Base-by-base conservation (phyloP, 1,140 invertebrate genomes). In the Drosophila triauraria region DNA sequence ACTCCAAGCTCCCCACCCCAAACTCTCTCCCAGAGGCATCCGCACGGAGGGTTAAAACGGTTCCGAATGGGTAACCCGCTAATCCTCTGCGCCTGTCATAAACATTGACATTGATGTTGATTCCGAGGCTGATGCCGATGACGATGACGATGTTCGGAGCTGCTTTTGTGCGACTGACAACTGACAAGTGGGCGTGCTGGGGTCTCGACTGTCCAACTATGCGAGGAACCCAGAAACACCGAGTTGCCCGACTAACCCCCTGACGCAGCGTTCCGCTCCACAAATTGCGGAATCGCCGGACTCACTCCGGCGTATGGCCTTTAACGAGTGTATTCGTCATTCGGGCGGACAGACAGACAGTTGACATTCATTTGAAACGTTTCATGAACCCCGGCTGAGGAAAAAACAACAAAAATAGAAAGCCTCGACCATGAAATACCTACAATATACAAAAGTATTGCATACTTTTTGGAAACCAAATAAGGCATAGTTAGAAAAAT, bases 281-380 rank as follows among this genome's bases (percentile, higher is more conserved):
- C 78, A 81, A 75, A 84, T 53, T 62, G 44, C 56, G 32, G 75
- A 68, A 77, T 69, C 40, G 64, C 53, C 79, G 84, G 40, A 83
- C 65, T 84, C 80, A 90, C 81, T 88, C 84, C 84, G 80, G 84
- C 74, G 69, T 84, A 84, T 90, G 85, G 77, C 74, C 84, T 81
- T 90, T 90, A 88, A 88, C 85, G 84, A 88, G 81, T 88, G 85
- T 88, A 88, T 88, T 88, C 84, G 84, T 84, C 84, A 88, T 81
- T 88, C 85, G 80, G 80, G 51, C 74, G 83, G 78, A 88, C 84
- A 35, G 70, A 74, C 54, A 72, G 65, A 58, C 51, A 88, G 77
- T 88, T 88, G 84, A 88, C 84, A 88, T 88, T 88, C 80, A 88
- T 88, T 88, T 87, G 83, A 88, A 87, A 48, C 80, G 76, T 69